Evolutionary conservation across 1,140 invertebrate genomes (phyloP).

Genomic region (Papilio dardanus): DNA sequence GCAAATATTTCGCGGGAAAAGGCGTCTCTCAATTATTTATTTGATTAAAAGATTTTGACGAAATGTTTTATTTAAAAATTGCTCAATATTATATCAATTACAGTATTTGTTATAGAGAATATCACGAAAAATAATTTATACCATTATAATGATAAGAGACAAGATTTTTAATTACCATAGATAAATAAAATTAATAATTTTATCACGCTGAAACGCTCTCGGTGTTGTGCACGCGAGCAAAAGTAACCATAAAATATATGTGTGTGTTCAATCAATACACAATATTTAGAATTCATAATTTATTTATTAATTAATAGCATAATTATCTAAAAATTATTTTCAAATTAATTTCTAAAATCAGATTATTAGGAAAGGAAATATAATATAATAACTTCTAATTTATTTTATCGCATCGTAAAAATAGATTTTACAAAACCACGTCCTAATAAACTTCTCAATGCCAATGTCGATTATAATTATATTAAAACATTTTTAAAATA

Average conservation of each 20-base stretch:
- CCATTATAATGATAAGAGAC: conserved; percentile 59
- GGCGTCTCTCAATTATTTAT: conserved; percentile 12
- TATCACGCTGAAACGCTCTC: conserved; percentile 69
- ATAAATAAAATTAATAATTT: conserved; percentile 59
- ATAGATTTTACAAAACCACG: conserved; percentile 28
- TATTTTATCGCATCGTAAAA: not conserved
- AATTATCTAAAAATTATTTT: conserved; percentile 8
- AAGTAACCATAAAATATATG: conserved; percentile 40
- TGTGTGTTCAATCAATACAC: conserved; percentile 48
- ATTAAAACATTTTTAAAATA: not conserved
- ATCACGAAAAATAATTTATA: conserved; percentile 59
- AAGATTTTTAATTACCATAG: conserved; percentile 70
- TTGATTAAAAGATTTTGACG: not conserved
- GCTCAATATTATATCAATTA: conserved; percentile 60
- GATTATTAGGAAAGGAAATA: not conserved
- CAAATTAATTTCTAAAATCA: not conserved
- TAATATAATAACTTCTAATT: not conserved
- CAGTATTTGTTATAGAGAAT: conserved; percentile 52
- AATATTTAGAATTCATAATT: conserved; percentile 20
- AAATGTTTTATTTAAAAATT: conserved; percentile 46
- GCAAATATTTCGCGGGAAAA: not conserved
- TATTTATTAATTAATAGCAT: conserved; percentile 34
- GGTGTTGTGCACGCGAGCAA: conserved; percentile 75
- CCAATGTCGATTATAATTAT: not conserved
- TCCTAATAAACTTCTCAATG: conserved; percentile 25